Base-by-base conservation (phyloP, 2,797 vertebrate species). In the Acanthornis magna region DNA sequence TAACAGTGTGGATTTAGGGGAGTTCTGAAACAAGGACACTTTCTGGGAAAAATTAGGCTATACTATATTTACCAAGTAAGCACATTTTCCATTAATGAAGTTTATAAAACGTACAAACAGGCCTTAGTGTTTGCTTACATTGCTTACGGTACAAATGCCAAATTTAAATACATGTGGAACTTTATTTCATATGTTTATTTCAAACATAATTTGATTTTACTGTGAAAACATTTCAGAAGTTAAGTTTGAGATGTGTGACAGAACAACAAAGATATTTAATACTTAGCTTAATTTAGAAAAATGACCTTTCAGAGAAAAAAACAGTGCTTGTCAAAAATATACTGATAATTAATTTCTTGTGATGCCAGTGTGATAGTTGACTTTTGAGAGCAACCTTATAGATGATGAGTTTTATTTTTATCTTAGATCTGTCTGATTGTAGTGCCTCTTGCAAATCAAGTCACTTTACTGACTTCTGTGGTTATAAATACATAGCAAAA, bases 331-430 rank as follows among this genome's bases (percentile, higher is more conserved):
- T 97, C 94, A 97, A 66, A 97, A 91, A 96, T 88, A 93, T 10
- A 86, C 88, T 76, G 83, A 94, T 91, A 93, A 90, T 95, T 96
- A 91, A 95, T 95, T 96, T 94, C 68, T 85, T 81, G 25, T 20
- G 82, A 88, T 93, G 82, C 70, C 82, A 93, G 2, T 57, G 72
- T 93, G 62, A 86, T 86, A 91, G 80, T 9, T 91, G 92, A 88
- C 94, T 96, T 95, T 75, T 54, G 54, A 80, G 89, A 91, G 75
- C 67, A 93, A 93, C 93, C 72, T 89, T 88, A 27, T 5, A 91
- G 92, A 79, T 95, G 91, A 95, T 83, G 84, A 94, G 92, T 36
- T 92, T 95, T 96, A 94, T 91, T 95, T 96, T 96, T 97, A 79
- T 88, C 95, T 91, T 70, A 47, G 67, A 40, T 91, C 55, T 76